phyloP scores from a whole-genome alignment of 2,797 vertebrate genomes.

The Chrysocyon brachyurus region DNA sequence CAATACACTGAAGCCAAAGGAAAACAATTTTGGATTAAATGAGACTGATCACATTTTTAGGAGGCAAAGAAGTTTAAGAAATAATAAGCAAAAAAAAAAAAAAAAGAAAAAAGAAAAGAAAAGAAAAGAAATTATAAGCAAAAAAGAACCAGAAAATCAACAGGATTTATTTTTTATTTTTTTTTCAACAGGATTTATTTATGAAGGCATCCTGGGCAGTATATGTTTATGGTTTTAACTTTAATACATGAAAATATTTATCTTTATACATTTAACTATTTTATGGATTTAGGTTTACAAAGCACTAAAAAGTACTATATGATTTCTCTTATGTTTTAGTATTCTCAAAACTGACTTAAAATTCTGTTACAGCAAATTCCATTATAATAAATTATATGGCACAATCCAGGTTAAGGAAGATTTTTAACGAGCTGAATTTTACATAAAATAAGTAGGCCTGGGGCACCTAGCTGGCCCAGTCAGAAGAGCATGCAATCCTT shows the following conservation, averaged over 20 bases:
- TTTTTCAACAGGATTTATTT: constrained; percentile 27
- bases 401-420: constrained; percentile 17
- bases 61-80: not conserved
- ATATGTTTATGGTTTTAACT: not conserved
- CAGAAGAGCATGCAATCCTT: not conserved
- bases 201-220: not conserved
- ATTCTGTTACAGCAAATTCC: constrained; percentile 54
- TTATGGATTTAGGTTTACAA: constrained; percentile 6
- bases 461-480: not conserved
- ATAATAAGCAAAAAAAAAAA: constrained; percentile 23
- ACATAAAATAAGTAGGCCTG: constrained; percentile 1
- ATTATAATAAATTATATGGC: constrained; percentile 35
- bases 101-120: not conserved
- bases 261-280: not conserved
- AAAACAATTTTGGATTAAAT: constrained; percentile 58
- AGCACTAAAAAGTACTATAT: not conserved
- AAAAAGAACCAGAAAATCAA: constrained; percentile 5
- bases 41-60: constrained; percentile 42
- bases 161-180: constrained; percentile 32
- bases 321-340: not conserved
- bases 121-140: not conserved
- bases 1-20: constrained; percentile 4
- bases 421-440: constrained; percentile 44
- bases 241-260: constrained; percentile 41
- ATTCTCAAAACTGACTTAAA: constrained; percentile 51